Evolutionary conservation across 2,113 vertebrate species (phyloP), one percentile per base, ranked within the genome.

Genomic region (Centropristis striata): DNA sequence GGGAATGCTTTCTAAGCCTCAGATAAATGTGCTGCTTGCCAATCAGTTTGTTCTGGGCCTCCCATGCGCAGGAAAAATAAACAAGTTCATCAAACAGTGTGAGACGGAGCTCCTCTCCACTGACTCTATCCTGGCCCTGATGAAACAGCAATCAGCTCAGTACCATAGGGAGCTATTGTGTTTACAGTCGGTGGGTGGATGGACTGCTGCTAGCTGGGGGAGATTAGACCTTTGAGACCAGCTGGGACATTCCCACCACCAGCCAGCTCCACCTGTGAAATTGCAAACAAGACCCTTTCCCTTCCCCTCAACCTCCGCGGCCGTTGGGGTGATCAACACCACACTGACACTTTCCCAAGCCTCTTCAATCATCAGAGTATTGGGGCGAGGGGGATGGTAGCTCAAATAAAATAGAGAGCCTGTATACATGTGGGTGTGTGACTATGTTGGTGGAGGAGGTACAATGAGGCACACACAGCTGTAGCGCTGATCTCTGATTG

Each of bases 11-110:
- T 84, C 78, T 63, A 69, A 71, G 74, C 75, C 53, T 75, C 77
- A 78, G 89, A 84, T 75, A 85, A 89, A 89, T 83, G 71, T 51
- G 7, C 37, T 3, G 70, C 85, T 78, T 74, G 73, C 81, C 88
- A 86, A 74, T 92, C 72, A 58, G 81, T 87, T 90, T 86, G 82
- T 70, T 68, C 71, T 66, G 76, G 64, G 55, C 73, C 81, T 89
- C 85, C 81, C 75, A 71, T 78, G 75, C 4, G 68, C 54, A 75
- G 67, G 61, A 64, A 77, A 88, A 87, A 84, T 87, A 88, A 89
- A 90, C 81, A 83, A 88, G 84, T 87, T 89, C 83, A 90, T 90
- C 86, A 89, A 88, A 91, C 84, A 87, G 84, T 57, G 80, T 73
- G 84, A 86, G 84, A 86, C 51, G 9, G 64, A 61, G 67, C 74